These are phyloP conservation scores for Crocallis elinguaria DNA, from an alignment of 2,888 invertebrate genomes.

Conservation along the genomic window DNA sequence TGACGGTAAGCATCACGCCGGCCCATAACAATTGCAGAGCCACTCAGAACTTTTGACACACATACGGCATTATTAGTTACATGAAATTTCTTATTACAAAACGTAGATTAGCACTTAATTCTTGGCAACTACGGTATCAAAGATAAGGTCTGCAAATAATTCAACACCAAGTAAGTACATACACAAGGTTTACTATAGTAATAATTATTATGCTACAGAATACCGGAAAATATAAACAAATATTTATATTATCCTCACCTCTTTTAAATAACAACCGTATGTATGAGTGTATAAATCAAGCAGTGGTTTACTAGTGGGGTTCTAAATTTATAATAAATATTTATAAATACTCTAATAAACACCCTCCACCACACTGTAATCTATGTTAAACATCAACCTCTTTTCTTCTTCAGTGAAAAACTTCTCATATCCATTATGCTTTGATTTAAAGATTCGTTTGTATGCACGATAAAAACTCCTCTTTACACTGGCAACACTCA, in stretches of 20 bases:
- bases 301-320: not conserved
- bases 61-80: no score
- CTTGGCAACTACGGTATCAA: no score
- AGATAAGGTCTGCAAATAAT: no score
- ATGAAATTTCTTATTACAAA: no score
- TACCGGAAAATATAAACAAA: not conserved
- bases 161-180: no score
- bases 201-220: no score
- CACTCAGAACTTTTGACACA: no score
- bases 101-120: no score
- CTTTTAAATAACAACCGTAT: not conserved
- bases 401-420: slow-evolving; percentile 89
- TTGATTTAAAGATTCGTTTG: slow-evolving; percentile 66
- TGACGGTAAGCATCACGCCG: no score
- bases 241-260: not conserved
- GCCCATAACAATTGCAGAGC: no score
- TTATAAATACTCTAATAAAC: slow-evolving; percentile 47
- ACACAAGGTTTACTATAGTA: no score
- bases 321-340: not conserved
- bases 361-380: slow-evolving; percentile 68
- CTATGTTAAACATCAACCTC: slow-evolving; percentile 78
- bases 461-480: slow-evolving; percentile 72
- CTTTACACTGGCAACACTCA: slow-evolving; percentile 67
- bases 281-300: slow-evolving; percentile 2
- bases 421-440: slow-evolving; percentile 85